phyloP scores from a whole-genome alignment of 2,113 vertebrate species.

The Lanius ludovicianus region DNA sequence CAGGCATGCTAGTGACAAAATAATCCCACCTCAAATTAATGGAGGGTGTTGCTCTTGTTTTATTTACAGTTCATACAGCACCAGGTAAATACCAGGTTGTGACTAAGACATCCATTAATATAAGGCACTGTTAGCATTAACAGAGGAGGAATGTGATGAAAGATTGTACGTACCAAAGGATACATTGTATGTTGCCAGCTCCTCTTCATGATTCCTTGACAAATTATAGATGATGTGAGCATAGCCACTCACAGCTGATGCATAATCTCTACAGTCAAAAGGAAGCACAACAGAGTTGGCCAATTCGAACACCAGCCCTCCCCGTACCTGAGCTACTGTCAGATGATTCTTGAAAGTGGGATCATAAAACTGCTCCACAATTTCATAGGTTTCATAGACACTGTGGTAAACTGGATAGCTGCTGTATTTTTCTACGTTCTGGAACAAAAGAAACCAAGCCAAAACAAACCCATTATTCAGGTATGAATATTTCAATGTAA shows the following conservation, averaged over 20 bases:
- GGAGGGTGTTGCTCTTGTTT: neutral
- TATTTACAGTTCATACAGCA: neutral
- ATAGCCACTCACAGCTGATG: constrained; percentile 78
- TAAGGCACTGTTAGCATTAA: neutral
- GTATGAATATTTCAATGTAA: neutral
- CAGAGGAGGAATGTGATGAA: neutral
- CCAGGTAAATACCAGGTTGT: neutral
- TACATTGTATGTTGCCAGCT: constrained; percentile 74
- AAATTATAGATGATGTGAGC: constrained; percentile 77
- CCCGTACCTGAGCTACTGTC: constrained; percentile 86
- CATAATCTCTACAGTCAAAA: constrained; percentile 86
- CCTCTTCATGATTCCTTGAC: constrained; percentile 72
- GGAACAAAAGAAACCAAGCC: neutral
- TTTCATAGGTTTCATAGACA: constrained; percentile 91
- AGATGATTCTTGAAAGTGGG: constrained; percentile 87
- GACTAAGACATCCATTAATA: neutral
- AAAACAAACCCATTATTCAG: neutral
- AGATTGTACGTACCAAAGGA: constrained; percentile 83
- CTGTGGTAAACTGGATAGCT: constrained; percentile 94
- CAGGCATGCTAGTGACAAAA: neutral
- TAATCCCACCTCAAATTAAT: neutral
- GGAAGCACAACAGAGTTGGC: constrained; percentile 85
- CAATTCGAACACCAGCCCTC: constrained; percentile 84
- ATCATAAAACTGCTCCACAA: constrained; percentile 92
- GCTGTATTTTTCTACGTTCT: constrained; percentile 85